Evolutionary conservation across 2,888 invertebrate species (phyloP).

Genomic region (Drosophila crucigera): DNA sequence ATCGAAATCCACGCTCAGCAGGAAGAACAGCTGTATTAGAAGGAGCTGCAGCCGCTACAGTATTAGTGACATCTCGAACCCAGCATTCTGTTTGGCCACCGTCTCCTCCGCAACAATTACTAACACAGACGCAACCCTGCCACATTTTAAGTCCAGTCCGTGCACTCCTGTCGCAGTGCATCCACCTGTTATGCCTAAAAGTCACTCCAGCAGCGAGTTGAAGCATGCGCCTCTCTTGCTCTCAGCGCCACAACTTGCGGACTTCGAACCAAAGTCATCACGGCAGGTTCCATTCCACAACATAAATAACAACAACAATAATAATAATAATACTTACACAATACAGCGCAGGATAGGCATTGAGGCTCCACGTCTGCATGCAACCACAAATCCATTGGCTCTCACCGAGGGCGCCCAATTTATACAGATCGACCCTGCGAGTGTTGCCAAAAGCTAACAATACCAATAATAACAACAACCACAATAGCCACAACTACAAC

Average conservation of each 20-base stretch:
- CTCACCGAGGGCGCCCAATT: constrained; percentile 85
- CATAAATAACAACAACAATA: constrained; percentile 27
- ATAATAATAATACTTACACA: constrained; percentile 61
- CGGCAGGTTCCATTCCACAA: constrained; percentile 33
- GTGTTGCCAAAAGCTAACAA: constrained; percentile 77
- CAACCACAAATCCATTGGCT: constrained; percentile 87
- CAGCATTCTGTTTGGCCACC: constrained; percentile 53
- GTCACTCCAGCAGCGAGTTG: constrained; percentile 71
- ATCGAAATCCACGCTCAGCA: constrained; percentile 80
- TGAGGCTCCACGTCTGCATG: constrained; percentile 86
- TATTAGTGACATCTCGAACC: constrained; percentile 65
- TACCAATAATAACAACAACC: background rate
- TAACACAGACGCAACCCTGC: constrained; percentile 66
- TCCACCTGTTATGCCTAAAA: constrained; percentile 67
- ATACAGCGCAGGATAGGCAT: constrained; percentile 85
- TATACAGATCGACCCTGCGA: constrained; percentile 82
- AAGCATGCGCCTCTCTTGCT: constrained; percentile 40
- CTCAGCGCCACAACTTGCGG: constrained; percentile 29
- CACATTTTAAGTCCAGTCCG: constrained; percentile 51
- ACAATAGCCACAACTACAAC: constrained; percentile 17
- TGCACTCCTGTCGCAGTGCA: constrained; percentile 59
- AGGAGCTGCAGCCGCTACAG: constrained; percentile 71
- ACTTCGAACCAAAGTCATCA: constrained; percentile 22
- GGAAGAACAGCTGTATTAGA: constrained; percentile 59
- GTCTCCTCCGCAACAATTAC: constrained; percentile 63